phyloP scores from a whole-genome alignment of 23 tunicate genomes.

The Clavelina lepadiformis region DNA sequence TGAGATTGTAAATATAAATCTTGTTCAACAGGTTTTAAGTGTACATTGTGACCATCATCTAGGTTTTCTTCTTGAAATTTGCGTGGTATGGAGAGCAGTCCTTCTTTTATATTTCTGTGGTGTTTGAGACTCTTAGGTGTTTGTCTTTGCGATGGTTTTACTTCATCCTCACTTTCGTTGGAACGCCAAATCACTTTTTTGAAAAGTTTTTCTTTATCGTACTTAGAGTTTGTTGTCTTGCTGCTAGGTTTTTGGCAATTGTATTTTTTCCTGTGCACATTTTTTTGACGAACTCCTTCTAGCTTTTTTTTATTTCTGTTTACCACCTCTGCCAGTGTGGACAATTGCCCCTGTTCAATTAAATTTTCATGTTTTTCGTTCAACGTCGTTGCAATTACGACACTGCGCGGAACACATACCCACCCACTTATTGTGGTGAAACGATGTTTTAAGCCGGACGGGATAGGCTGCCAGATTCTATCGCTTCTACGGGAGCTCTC shows the following conservation, averaged over 20 bases:
- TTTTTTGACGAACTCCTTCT: too few species aligned
- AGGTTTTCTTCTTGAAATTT: neutral
- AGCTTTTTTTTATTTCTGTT: constrained; percentile 4
- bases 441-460: constrained; percentile 19
- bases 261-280: too few species aligned
- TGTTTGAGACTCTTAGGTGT: too few species aligned
- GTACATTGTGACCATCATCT: neutral
- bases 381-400: constrained; percentile 57
- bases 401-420: constrained; percentile 54
- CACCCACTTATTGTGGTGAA: constrained; percentile 32
- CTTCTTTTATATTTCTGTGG: too few species aligned
- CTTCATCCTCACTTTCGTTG: neutral
- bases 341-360: constrained; percentile 17
- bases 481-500: too few species aligned
- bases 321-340: constrained; percentile 20
- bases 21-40: too few species aligned
- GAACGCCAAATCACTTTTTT: too few species aligned
- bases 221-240: too few species aligned
- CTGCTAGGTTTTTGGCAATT: too few species aligned
- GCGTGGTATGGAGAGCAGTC: too few species aligned
- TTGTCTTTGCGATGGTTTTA: neutral
- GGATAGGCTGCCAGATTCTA: constrained; percentile 20
- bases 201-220: too few species aligned
- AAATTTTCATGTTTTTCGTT: constrained; percentile 19
- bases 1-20: too few species aligned